Conservation (phyloP, 2,113 vertebrate genomes). For the Gulo gulo region DNA sequence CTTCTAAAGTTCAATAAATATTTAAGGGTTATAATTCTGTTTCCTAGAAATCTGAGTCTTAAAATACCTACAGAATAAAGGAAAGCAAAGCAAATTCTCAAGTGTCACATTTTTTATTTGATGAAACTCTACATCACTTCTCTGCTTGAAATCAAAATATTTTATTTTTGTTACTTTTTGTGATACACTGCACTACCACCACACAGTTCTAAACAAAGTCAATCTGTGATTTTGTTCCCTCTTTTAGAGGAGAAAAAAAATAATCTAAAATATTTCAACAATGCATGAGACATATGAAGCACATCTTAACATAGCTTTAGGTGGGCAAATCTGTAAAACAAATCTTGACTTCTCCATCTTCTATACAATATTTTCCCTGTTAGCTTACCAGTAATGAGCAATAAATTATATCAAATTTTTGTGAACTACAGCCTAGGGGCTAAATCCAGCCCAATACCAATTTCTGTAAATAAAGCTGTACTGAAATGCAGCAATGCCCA, state of each 20-base stretch:
- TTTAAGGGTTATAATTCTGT: neutral
- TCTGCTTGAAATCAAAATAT: neutral
- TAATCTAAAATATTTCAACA: neutral
- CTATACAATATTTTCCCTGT: neutral
- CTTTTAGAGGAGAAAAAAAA: neutral
- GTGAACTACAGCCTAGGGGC: neutral
- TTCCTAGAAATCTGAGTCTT: conserved; percentile 27
- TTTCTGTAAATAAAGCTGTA: neutral
- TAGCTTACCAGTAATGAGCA: neutral
- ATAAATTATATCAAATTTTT: neutral
- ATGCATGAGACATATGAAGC: neutral
- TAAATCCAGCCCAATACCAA: neutral
- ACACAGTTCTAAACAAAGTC: conserved; percentile 5
- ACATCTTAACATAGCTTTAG: neutral
- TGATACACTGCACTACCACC: neutral
- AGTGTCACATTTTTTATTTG: conserved; percentile 11
- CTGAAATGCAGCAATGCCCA: neutral
- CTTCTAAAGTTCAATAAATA: conserved; percentile 9
- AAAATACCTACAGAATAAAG: conserved; percentile 31
- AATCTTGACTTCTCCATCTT: neutral
- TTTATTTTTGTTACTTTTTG: conserved; percentile 25
- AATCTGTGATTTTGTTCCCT: neutral
- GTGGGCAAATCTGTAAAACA: neutral
- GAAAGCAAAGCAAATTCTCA: neutral
- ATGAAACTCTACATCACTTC: conserved; percentile 8